phyloP scores from a whole-genome alignment of 30 jellyfish, hydroid and myxozoan genomes.

The Aurelia coerulea region DNA sequence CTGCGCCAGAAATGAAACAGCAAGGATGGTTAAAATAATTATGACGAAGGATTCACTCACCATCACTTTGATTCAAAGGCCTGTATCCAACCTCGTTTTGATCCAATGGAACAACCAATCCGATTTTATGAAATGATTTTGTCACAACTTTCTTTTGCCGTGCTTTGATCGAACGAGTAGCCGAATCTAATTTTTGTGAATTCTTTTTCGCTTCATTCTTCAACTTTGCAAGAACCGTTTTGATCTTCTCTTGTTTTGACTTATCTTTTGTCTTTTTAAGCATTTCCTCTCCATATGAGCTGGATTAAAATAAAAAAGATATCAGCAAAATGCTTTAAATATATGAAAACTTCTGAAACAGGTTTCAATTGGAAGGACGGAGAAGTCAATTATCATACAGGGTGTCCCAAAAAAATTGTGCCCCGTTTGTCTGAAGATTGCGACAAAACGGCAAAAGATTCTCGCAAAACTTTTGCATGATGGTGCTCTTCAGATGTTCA shows the following conservation, averaged over 20 bases:
- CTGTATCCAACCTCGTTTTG: slow-evolving; percentile 89
- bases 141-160: slow-evolving; percentile 66
- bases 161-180: slow-evolving; percentile 39
- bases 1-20: too few relatives aligned
- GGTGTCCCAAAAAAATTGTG: too few relatives aligned
- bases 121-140: slow-evolving; percentile 75
- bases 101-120: slow-evolving; percentile 89
- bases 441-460: too few relatives aligned
- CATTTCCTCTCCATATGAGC: slow-evolving; percentile 46
- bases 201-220: slow-evolving; percentile 25
- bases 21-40: too few relatives aligned
- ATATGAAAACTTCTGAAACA: not conserved
- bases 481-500: too few relatives aligned
- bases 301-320: not conserved
- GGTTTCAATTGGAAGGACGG: not conserved
- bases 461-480: too few relatives aligned
- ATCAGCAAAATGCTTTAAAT: not conserved
- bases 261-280: slow-evolving; percentile 39
- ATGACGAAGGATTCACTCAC: slow-evolving; percentile 31
- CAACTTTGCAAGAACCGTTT: slow-evolving; percentile 11
- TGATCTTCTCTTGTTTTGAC: slow-evolving; percentile 23
- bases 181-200: slow-evolving; percentile 26
- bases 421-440: too few relatives aligned
- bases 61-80: slow-evolving; percentile 76
- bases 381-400: too few relatives aligned